Evolutionary conservation across 2,797 vertebrate genomes (phyloP).

Genomic region (Pygocentrus nattereri): DNA sequence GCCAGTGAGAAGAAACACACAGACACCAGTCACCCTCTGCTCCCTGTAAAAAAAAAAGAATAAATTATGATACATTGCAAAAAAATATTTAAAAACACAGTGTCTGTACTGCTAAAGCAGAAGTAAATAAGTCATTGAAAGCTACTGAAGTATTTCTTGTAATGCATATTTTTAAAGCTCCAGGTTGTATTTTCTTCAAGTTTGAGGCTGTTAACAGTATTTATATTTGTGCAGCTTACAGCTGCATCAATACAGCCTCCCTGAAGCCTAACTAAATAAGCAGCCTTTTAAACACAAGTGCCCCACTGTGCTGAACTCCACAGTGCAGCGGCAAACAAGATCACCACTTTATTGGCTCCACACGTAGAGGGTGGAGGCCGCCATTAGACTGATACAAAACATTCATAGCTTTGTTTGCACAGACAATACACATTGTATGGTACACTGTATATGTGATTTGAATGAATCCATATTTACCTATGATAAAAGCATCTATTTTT

Average conservation of each 20-base stretch:
- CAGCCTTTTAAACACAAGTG: slow-evolving; percentile 43
- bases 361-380: neutral
- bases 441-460: neutral
- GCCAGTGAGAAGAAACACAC: slow-evolving; percentile 93
- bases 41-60: slow-evolving; percentile 82
- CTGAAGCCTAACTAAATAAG: slow-evolving; percentile 50
- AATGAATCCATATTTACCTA: neutral
- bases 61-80: neutral
- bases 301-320: slow-evolving; percentile 39
- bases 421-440: slow-evolving; percentile 5
- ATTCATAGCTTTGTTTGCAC: slow-evolving; percentile 22
- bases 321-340: slow-evolving; percentile 29
- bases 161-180: neutral
- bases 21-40: slow-evolving; percentile 92
- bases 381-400: neutral
- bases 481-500: neutral
- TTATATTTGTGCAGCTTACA: slow-evolving; percentile 78
- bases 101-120: too few species aligned
- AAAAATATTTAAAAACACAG: neutral
- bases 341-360: slow-evolving; percentile 7
- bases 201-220: neutral
- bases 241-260: slow-evolving; percentile 69
- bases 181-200: slow-evolving; percentile 15
- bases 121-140: neutral
- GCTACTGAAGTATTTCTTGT: neutral